Conservation (phyloP, 2,797 vertebrate species). For the Hozukius guyotensis region DNA sequence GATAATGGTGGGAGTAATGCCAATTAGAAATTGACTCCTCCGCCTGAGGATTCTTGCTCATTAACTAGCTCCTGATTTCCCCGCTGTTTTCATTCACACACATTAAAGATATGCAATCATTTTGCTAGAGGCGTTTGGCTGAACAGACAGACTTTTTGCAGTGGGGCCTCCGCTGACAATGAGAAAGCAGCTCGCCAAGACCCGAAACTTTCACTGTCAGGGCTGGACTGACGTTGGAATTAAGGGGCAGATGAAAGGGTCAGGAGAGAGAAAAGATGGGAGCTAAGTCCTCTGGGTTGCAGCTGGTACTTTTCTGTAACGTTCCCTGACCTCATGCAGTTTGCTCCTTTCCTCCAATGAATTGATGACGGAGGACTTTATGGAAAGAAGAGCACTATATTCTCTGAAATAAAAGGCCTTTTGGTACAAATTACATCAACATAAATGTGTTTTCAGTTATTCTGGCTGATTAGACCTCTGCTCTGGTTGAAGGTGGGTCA, state of each 20-base stretch:
- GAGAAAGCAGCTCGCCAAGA: conserved; percentile 29
- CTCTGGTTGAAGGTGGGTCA: fast-evolving
- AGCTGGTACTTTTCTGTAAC: conserved; percentile 37
- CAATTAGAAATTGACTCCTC: not conserved
- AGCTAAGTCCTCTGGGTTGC: not conserved
- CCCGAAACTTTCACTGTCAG: conserved; percentile 45
- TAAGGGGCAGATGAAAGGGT: conserved; percentile 47
- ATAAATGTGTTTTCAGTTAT: not conserved
- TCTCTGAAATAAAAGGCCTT: not conserved
- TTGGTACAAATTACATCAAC: not conserved
- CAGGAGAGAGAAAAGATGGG: not conserved
- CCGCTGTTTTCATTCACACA: conserved; percentile 22
- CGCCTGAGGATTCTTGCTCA: conserved; percentile 2
- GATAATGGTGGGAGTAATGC: not conserved
- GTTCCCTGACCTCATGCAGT: not conserved
- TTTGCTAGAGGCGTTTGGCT: conserved; percentile 12
- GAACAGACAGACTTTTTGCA: conserved; percentile 50
- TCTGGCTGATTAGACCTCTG: fast-evolving
- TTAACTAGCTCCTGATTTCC: conserved; percentile 27
- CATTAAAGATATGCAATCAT: conserved; percentile 23
- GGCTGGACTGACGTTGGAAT: conserved; percentile 26
- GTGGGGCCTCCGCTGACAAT: conserved; percentile 34
- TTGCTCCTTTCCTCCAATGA: not conserved
- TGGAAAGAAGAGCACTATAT: not conserved
- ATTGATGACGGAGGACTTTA: not conserved